A percentile compares a stretch with the other conserved stretches of the same genome.
These are phyloP conservation scores for Alosa sapidissima DNA, from an alignment of 2,797 vertebrate genomes.

Conservation along the genomic window DNA sequence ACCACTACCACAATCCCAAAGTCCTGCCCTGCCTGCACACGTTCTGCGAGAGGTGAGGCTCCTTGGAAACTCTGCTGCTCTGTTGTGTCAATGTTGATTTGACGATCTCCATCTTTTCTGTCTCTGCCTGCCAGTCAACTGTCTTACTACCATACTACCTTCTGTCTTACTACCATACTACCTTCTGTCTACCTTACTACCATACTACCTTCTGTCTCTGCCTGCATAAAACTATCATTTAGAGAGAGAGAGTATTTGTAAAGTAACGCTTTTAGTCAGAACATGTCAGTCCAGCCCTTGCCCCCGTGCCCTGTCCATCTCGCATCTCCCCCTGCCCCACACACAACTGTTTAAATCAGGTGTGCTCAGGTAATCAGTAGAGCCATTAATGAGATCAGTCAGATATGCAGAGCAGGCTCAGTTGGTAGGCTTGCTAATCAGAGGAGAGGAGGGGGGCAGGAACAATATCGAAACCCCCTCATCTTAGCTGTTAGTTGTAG, in stretches of 20 bases:
- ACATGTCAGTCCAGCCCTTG: not conserved
- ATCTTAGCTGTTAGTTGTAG: not conserved
- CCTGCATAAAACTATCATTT: no score
- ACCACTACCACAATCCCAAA: slow-evolving; percentile 89
- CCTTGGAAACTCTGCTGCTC: not conserved
- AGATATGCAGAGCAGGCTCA: not conserved
- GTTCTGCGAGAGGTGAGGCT: slow-evolving; percentile 86
- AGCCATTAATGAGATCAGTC: not conserved
- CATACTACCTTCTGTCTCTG: not conserved
- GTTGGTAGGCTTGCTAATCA: not conserved
- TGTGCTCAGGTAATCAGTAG: not conserved
- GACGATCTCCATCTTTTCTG: not conserved
- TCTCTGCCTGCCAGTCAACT: not conserved
- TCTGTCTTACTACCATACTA: no score
- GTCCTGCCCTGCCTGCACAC: slow-evolving; percentile 92
- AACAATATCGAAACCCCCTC: not conserved
- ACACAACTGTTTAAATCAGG: not conserved
- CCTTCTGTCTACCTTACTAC: no score
- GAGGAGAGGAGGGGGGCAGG: not conserved
- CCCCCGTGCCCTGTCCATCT: not conserved
- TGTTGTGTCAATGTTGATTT: not conserved
- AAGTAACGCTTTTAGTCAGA: not conserved
- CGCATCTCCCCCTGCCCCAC: not conserved
- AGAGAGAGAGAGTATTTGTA: not conserved
- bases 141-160: not conserved